phyloP scores from a whole-genome alignment of 1,140 invertebrate species.

The Delia radicum region DNA sequence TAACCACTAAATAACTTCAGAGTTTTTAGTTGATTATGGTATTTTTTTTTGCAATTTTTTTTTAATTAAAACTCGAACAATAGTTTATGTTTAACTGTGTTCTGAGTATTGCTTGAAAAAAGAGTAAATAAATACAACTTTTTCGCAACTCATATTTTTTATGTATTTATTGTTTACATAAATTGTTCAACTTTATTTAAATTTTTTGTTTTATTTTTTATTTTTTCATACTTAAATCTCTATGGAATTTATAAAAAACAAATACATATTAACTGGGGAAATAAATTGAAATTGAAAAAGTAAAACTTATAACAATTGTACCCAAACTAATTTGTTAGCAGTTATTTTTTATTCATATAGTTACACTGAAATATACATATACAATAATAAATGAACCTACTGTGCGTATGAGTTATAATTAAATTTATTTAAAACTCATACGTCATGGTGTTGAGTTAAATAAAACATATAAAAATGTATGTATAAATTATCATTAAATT shows the following conservation, averaged over 20 bases:
- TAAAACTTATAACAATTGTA: not conserved
- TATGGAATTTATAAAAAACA: not conserved
- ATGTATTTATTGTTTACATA: not conserved
- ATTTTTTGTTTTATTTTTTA: not conserved
- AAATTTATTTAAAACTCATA: not conserved
- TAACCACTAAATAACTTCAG: not conserved
- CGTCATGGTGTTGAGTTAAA: not conserved
- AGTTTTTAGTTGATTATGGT: not conserved
- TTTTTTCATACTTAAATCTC: not conserved
- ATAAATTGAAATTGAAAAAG: not conserved
- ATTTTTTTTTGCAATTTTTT: not conserved
- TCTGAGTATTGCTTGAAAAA: not conserved
- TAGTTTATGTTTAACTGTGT: not conserved
- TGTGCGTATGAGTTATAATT: not conserved
- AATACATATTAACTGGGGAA: not conserved
- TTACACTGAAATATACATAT: too few species aligned
- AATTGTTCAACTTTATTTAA: not conserved
- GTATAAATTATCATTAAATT: too few species aligned
- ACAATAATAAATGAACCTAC: not conserved
- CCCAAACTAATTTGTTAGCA: not conserved
- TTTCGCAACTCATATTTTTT: not conserved
- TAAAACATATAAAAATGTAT: too few species aligned
- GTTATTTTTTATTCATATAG: not conserved
- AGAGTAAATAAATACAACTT: not conserved
- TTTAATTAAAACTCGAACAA: not conserved